Evolutionary conservation across 2,113 vertebrate species (phyloP), one percentile per base, ranked within the genome.

Genomic region (Vulpes ferrilata): DNA sequence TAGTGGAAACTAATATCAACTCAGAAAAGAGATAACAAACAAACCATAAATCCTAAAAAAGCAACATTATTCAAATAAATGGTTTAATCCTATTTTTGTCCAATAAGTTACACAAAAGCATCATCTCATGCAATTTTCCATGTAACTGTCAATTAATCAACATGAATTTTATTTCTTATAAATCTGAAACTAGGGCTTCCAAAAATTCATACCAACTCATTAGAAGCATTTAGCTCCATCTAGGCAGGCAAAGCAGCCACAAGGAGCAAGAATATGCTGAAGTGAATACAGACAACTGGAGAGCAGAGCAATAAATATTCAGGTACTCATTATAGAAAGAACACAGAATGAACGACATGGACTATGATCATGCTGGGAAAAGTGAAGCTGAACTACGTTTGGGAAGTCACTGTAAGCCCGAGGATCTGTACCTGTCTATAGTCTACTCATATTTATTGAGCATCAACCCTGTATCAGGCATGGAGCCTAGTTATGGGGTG

Each of bases 21-120:
- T 59, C 11, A 89, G 43, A 93, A 84, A 94, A n/a, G 38, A 19
- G 38, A 57, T 53, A 95, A 43, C 13, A 60, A 16, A 93, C 35
- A 69, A 90, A 85, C 51, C 78, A 64, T 83, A 96, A 90, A 93
- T 38, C 87, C 27, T 87, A 93, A 6, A 93, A 88, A 81, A 84
- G 16, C 30, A 88, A 59, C n/a, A 79, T 30, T 76, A 59, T 35
- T 86, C 60, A 97, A 93, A 92, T 73, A 84, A 85, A 30, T 22
- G 51, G n/a, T n/a, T 69, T 32, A 84, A 53, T 22, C 22, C 38
- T 80, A 92, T 53, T 88, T 53, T 62, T 90, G 65, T 15, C 51
- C 2, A 86, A n/a, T 35, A 81, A 93, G 92, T 59, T 20, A 78
- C 13, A 10, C 60, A 93, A 87, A 88, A 87, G 25, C 27, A 87